Conservation (phyloP, 2,797 vertebrate species). For the Ceyx erithaca region DNA sequence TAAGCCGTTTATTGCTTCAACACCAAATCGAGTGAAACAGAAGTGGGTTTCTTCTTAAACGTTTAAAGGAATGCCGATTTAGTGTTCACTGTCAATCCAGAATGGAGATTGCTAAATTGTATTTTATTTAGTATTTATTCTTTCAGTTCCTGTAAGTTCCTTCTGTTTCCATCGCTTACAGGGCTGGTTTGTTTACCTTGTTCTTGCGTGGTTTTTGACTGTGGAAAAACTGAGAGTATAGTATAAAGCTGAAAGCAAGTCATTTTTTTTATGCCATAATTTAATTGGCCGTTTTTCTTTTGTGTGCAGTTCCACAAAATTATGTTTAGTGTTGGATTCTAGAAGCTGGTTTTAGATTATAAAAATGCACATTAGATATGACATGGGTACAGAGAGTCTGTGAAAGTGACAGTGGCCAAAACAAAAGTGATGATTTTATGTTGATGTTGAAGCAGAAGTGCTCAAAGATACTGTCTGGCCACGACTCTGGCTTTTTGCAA, state of each 20-base stretch:
- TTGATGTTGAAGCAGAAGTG: background rate
- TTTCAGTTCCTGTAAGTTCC: background rate
- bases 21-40: accelerated
- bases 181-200: background rate
- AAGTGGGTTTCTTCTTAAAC: background rate
- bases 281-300: background rate
- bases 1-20: accelerated
- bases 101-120: accelerated
- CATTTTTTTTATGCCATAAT: background rate
- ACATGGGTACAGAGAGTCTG: background rate
- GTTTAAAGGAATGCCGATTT: accelerated
- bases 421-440: background rate
- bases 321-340: background rate
- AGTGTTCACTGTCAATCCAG: accelerated
- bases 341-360: background rate
- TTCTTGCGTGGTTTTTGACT: background rate
- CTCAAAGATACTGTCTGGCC: background rate
- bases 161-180: background rate
- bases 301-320: accelerated
- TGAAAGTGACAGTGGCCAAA: background rate
- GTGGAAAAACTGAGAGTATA: background rate
- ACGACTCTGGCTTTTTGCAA: background rate
- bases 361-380: background rate
- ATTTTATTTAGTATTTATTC: background rate
- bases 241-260: background rate